phyloP scores from a whole-genome alignment of 2,888 invertebrate genomes.

The Trachelus troglodyta region DNA sequence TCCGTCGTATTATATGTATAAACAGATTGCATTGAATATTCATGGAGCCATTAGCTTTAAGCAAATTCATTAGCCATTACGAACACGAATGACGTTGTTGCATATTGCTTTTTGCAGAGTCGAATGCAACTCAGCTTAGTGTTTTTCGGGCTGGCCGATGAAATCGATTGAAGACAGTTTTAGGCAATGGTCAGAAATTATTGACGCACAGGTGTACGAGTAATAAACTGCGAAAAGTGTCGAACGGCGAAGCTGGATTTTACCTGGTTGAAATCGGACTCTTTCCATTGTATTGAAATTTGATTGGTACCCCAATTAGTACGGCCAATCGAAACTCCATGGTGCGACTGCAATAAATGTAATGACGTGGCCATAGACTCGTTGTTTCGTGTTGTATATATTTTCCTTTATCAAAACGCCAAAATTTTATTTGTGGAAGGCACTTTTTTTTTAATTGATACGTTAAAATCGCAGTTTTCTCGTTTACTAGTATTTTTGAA shows the following conservation, averaged over 20 bases:
- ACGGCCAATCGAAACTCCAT: not conserved
- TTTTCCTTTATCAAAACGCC: not conserved
- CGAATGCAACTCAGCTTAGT: not conserved
- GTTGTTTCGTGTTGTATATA: not conserved
- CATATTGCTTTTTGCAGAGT: not conserved
- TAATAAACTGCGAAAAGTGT: not conserved
- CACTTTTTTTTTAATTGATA: not conserved
- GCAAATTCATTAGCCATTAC: not conserved
- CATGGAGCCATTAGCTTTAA: not conserved
- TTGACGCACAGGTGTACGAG: no score
- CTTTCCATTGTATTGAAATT: not conserved
- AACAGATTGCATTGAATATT: not conserved
- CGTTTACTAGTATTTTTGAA: no score
- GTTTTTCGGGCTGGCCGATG: not conserved
- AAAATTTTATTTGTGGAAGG: not conserved
- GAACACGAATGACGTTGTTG: not conserved
- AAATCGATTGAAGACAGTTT: not conserved
- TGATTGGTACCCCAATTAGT: not conserved
- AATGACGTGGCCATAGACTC: not conserved
- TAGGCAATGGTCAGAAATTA: not conserved
- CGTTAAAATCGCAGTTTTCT: no score
- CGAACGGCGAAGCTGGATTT: not conserved
- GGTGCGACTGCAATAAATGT: not conserved
- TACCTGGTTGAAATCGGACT: not conserved
- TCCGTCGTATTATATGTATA: not conserved